phyloP scores from a whole-genome alignment of 2,797 vertebrate genomes.

The Enteromius anoplus region DNA sequence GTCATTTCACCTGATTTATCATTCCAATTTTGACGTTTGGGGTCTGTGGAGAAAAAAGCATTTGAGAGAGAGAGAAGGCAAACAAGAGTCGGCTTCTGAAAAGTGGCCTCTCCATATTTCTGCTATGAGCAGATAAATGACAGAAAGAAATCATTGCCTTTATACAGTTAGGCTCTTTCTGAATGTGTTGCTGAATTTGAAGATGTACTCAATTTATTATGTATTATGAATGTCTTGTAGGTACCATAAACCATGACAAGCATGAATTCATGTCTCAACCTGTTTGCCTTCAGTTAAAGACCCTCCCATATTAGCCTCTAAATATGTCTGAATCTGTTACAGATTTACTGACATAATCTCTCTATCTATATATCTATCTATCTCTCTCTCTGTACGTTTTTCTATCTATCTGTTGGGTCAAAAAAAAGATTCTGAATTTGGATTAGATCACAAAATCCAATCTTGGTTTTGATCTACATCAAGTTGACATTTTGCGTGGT shows the following conservation, averaged over 20 bases:
- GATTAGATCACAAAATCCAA: neutral
- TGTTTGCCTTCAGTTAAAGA: slow-evolving; percentile 14
- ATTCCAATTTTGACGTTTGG: slow-evolving; percentile 54
- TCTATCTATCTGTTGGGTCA: neutral
- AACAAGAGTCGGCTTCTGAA: slow-evolving; percentile 33
- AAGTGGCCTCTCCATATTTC: slow-evolving; percentile 37
- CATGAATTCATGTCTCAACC: slow-evolving; percentile 9
- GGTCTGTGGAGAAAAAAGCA: slow-evolving; percentile 1
- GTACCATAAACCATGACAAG: slow-evolving; percentile 23
- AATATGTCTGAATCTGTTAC: slow-evolving; percentile 1
- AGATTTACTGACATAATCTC: neutral
- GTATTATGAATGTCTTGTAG: slow-evolving; percentile 8
- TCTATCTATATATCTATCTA: neutral
- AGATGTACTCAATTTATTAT: neutral
- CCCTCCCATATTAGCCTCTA: neutral
- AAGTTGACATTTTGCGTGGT: neutral
- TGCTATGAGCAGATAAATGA: slow-evolving; percentile 28
- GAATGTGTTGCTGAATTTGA: slow-evolving; percentile 15
- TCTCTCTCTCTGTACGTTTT: accelerated
- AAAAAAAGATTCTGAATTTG: neutral
- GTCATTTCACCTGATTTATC: slow-evolving; percentile 60
- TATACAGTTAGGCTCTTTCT: slow-evolving; percentile 20
- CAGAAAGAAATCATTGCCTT: slow-evolving; percentile 33
- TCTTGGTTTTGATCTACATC: neutral
- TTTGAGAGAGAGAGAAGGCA: slow-evolving; percentile 40